These are phyloP conservation scores for Erebia aethiops DNA, from an alignment of 2,888 invertebrate genomes.

Conservation along the genomic window DNA sequence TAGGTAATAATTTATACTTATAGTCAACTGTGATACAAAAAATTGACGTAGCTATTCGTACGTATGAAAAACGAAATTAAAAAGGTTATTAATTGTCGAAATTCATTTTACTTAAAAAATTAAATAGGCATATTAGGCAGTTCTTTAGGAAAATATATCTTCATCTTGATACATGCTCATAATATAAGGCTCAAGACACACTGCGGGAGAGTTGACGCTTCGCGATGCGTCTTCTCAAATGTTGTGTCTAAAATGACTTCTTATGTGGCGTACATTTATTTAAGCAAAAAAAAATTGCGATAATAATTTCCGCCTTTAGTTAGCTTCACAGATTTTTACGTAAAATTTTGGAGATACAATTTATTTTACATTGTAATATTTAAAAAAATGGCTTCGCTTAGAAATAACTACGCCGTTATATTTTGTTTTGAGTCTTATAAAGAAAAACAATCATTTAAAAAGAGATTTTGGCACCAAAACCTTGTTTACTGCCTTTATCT, in stretches of 20 bases:
- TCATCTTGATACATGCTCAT: too few species aligned
- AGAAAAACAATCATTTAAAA: slow-evolving; percentile 3
- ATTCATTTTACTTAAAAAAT: too few species aligned
- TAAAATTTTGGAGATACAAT: neutral
- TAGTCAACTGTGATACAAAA: neutral
- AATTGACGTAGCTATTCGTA: too few species aligned
- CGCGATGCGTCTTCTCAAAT: neutral
- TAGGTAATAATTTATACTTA: too few species aligned
- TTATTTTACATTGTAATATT: neutral
- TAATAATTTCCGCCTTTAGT: neutral
- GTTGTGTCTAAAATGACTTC: neutral
- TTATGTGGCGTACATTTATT: too few species aligned
- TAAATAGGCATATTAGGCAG: too few species aligned
- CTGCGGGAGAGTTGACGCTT: neutral
- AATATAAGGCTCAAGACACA: neutral
- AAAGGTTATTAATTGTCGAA: neutral
- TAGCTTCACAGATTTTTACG: neutral
- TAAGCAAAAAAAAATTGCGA: neutral
- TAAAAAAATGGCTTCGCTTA: neutral
- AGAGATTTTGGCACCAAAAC: slow-evolving; percentile 36
- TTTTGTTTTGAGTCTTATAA: neutral
- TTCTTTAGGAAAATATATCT: too few species aligned
- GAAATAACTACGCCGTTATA: neutral
- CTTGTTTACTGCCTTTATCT: slow-evolving; percentile 42
- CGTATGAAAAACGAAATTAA: too few species aligned